Percentiles rank a stretch among this genome's conserved stretches.
Conservation (phyloP, 2,797 vertebrate species). For the Falco berigora region DNA sequence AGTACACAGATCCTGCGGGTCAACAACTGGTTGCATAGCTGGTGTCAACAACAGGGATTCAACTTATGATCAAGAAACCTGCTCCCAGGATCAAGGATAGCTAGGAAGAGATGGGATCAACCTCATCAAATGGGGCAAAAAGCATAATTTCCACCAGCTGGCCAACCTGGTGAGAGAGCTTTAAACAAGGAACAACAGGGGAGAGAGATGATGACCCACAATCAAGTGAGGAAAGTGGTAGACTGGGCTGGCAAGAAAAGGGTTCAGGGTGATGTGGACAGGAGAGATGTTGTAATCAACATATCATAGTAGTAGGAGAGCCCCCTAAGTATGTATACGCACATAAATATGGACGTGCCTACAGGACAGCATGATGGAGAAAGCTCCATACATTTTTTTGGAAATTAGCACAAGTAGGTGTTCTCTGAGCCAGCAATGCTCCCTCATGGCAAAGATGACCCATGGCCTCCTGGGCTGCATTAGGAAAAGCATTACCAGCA, state of each 20-base stretch:
- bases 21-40: background rate
- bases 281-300: background rate
- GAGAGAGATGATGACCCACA: background rate
- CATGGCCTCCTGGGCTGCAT: background rate
- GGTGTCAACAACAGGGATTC: background rate
- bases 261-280: background rate
- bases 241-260: background rate
- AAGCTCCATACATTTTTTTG: background rate
- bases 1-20: background rate
- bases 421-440: background rate
- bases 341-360: background rate
- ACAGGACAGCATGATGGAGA: too few relatives aligned
- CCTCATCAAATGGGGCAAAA: background rate
- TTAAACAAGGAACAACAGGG: background rate
- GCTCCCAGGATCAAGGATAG: background rate
- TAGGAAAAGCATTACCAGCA: background rate
- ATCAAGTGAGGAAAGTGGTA: background rate
- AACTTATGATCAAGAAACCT: background rate
- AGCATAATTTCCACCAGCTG: background rate
- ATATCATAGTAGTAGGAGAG: background rate
- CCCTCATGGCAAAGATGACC: fast-evolving
- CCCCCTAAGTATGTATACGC: background rate
- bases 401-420: background rate
- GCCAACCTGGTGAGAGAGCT: background rate
- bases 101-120: background rate